Evolutionary conservation across 2,888 invertebrate species (phyloP).

Genomic region (Sthenelais limicola): DNA sequence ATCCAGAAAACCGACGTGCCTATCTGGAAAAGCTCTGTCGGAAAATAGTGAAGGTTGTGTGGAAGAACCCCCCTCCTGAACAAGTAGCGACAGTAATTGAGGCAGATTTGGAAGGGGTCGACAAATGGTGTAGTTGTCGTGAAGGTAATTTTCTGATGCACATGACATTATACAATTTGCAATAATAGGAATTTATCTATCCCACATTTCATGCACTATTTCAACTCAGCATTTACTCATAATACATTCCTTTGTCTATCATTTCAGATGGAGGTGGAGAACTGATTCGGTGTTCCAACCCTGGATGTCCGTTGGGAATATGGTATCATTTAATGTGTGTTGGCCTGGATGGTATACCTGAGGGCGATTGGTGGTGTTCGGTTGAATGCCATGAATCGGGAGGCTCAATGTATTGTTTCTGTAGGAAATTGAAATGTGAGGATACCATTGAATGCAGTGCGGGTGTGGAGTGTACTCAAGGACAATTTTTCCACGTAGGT

Average conservation of each 20-base stretch:
- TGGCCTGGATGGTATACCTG: neutral
- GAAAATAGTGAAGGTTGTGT: neutral
- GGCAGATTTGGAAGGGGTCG: neutral
- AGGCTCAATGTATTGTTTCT: neutral
- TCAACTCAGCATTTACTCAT: too few species aligned
- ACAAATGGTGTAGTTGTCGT: conserved; percentile 6
- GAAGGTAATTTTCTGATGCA: too few species aligned
- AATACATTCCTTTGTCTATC: too few species aligned
- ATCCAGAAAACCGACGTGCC: neutral
- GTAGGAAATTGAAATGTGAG: neutral
- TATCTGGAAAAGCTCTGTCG: neutral
- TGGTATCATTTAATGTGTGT: conserved; percentile 21
- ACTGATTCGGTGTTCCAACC: conserved; percentile 15
- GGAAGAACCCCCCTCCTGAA: neutral
- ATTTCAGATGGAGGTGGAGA: neutral
- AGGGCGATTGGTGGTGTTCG: conserved; percentile 22
- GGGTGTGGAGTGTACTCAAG: too few species aligned
- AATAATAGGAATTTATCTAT: too few species aligned
- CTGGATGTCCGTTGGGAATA: neutral
- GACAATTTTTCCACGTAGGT: too few species aligned
- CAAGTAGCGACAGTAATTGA: neutral
- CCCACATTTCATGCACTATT: too few species aligned
- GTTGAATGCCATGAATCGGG: neutral
- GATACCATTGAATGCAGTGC: too few species aligned
- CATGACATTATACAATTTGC: neutral